Conservation (phyloP, 1,140 invertebrate species). For the Pseudomyrmex dendroicus region DNA sequence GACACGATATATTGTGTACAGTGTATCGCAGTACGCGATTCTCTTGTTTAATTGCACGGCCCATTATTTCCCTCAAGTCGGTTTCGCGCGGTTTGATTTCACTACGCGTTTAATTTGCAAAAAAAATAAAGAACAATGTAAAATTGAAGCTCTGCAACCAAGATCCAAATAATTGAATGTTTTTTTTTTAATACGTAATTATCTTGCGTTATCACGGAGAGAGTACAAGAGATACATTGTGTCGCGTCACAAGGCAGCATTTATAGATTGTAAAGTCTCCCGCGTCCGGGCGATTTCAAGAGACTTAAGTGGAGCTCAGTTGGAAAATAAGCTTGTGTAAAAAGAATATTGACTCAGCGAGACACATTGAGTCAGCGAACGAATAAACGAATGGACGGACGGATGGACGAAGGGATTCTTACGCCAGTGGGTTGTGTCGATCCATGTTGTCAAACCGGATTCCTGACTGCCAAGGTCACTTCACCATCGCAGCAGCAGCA, state of each 20-base stretch:
- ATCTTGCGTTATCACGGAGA: not conserved
- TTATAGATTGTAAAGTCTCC: not conserved
- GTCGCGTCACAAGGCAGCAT: not conserved
- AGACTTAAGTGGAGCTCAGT: too few relatives aligned
- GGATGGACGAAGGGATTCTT: conserved; percentile 60
- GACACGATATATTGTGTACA: not conserved
- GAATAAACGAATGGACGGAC: conserved; percentile 37
- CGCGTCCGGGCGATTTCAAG: not conserved
- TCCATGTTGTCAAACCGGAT: conserved; percentile 80
- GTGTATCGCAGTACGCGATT: not conserved
- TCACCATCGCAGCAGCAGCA: conserved; percentile 57
- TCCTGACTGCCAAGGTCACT: conserved; percentile 80
- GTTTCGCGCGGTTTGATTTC: too few relatives aligned
- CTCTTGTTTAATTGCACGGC: too few relatives aligned
- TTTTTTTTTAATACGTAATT: not conserved
- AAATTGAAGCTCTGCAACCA: too few relatives aligned
- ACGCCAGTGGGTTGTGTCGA: conserved; percentile 75
- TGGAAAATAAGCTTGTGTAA: not conserved
- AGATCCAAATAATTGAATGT: too few relatives aligned
- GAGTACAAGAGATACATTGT: not conserved
- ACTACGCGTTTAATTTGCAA: too few relatives aligned
- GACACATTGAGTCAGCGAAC: not conserved
- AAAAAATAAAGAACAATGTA: too few relatives aligned
- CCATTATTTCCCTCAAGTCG: too few relatives aligned
- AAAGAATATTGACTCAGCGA: conserved; percentile 10